Evolutionary conservation across 1,140 invertebrate species (phyloP).

Genomic region (Fopius arisanus): DNA sequence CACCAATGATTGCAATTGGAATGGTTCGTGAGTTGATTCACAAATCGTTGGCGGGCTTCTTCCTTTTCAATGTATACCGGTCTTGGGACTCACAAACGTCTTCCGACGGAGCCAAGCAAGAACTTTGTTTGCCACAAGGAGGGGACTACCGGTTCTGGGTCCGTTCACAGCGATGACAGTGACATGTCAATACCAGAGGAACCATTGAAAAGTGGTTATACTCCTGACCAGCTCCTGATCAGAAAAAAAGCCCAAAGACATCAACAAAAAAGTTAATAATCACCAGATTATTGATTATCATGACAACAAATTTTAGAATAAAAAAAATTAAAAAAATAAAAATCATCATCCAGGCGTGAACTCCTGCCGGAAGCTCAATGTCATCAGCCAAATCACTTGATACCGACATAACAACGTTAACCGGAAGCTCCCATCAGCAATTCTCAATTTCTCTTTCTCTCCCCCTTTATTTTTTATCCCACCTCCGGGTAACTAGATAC

Average conservation of each 20-base stretch:
- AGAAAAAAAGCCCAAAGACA: background rate
- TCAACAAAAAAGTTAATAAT: too few relatives aligned
- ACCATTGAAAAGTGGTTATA: conserved; percentile 50
- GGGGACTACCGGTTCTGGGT: background rate
- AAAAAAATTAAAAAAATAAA: background rate
- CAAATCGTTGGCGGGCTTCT: conserved; percentile 27
- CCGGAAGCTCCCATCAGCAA: conserved; percentile 12
- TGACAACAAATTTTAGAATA: background rate
- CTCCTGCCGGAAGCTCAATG: conserved; percentile 13
- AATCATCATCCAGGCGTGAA: background rate
- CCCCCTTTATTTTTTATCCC: background rate
- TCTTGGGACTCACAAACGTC: background rate
- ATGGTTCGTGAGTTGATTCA: conserved; percentile 48
- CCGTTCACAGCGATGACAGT: conserved; percentile 50
- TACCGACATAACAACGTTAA: conserved; percentile 20
- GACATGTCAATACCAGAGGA: conserved; percentile 59
- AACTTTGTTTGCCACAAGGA: background rate
- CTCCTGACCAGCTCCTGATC: background rate
- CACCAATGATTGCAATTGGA: conserved; percentile 55
- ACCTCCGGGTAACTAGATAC: background rate
- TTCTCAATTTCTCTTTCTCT: background rate
- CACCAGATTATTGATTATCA: too few relatives aligned
- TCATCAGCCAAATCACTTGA: background rate
- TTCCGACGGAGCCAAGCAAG: background rate
- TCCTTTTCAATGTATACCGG: background rate